phyloP scores from a whole-genome alignment of 30 jellyfish, hydroid and myxozoan genomes.

The Rhopilema esculentum region DNA sequence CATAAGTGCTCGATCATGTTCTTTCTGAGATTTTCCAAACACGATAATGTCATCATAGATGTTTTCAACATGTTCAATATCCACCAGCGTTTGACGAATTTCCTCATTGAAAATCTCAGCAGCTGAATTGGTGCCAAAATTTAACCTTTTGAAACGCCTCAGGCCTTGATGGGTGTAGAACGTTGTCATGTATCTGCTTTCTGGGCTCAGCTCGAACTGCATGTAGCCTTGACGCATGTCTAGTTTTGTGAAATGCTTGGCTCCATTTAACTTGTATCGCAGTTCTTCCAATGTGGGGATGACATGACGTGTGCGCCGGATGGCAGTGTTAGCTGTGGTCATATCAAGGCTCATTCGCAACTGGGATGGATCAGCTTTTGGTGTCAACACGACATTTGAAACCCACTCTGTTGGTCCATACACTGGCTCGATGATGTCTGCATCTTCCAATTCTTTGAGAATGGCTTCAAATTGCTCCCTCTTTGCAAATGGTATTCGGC shows the following conservation, averaged over 20 bases:
- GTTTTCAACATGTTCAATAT: slow-evolving; percentile 9
- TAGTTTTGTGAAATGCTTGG: slow-evolving; percentile 51
- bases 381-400: slow-evolving; percentile 45
- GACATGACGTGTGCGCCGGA: slow-evolving; percentile 52
- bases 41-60: slow-evolving; percentile 59
- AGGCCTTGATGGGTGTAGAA: slow-evolving; percentile 79
- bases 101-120: slow-evolving; percentile 65
- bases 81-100: slow-evolving; percentile 11
- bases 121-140: slow-evolving; percentile 73
- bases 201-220: slow-evolving; percentile 60
- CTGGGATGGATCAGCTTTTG: slow-evolving; percentile 39
- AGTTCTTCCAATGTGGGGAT: slow-evolving; percentile 61
- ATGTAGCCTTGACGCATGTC: slow-evolving; percentile 71
- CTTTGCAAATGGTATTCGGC: slow-evolving; percentile 52
- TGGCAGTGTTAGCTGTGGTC: slow-evolving; percentile 75
- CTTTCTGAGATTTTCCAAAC: slow-evolving; percentile 39
- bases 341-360: slow-evolving; percentile 62
- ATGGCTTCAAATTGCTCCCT: slow-evolving; percentile 24
- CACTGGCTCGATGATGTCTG: slow-evolving; percentile 33
- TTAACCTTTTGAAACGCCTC: slow-evolving; percentile 47
- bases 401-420: slow-evolving; percentile 69
- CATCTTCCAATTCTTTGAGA: slow-evolving; percentile 17
- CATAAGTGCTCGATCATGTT: slow-evolving; percentile 30
- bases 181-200: slow-evolving; percentile 50
- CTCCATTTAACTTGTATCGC: slow-evolving; percentile 51